Evolutionary conservation across 2,113 vertebrate genomes (phyloP).

Genomic region (Equus quagga): DNA sequence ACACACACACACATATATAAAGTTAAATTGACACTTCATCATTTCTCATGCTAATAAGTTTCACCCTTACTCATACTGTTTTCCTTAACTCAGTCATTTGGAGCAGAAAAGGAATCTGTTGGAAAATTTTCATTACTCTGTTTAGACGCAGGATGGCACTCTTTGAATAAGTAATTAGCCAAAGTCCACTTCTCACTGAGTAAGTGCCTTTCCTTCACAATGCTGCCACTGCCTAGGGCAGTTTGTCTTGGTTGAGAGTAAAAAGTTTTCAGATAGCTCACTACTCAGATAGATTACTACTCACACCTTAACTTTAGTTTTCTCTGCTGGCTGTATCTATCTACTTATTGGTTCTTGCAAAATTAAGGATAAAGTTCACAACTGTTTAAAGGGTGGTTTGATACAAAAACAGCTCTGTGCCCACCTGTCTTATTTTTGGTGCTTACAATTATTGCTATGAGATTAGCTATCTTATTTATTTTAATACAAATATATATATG

Average conservation of each 20-base stretch:
- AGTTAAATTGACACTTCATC: not conserved
- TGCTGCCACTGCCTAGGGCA: conserved; percentile 5
- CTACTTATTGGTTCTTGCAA: conserved; percentile 7
- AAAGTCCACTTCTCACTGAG: not conserved
- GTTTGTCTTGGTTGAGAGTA: conserved; percentile 21
- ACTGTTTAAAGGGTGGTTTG: conserved; percentile 37
- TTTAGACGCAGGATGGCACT: conserved; percentile 87
- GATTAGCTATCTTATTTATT: not conserved
- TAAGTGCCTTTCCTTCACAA: not conserved
- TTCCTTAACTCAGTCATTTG: conserved; percentile 4
- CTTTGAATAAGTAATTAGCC: conserved; percentile 82
- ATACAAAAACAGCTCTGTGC: conserved; percentile 19
- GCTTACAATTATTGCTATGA: conserved; percentile 26
- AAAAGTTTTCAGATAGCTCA: not conserved
- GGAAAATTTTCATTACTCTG: conserved; percentile 65
- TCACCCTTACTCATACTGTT: not conserved
- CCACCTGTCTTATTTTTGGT: conserved; percentile 6
- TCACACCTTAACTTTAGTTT: not conserved
- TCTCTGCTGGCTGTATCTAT: not conserved
- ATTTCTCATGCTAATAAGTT: conserved; percentile 34
- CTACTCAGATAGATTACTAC: not conserved
- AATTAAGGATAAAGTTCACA: not conserved
- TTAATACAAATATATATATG: not conserved
- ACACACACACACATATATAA: not conserved
- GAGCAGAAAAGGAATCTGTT: not conserved